A percentile compares a stretch with the other conserved stretches of the same genome.
Evolutionary conservation across 2,888 invertebrate species (phyloP).

Genomic region (Autographa pulchrina): DNA sequence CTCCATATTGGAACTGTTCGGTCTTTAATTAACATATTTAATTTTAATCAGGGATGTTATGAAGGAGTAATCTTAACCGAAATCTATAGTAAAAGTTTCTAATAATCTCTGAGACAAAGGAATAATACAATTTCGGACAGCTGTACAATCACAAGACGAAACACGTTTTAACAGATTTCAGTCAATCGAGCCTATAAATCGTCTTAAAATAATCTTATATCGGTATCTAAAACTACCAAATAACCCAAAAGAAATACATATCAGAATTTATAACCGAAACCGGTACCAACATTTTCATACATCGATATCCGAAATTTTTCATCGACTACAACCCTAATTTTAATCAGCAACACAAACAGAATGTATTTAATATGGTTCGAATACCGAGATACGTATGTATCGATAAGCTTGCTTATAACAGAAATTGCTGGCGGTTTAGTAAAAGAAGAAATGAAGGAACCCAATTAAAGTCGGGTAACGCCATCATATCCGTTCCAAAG

Average conservation of each 20-base stretch:
- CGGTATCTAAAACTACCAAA: too few species aligned
- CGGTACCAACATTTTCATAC: too few species aligned
- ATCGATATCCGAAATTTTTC: neutral
- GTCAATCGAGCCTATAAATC: too few species aligned
- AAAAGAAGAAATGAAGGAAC: slow-evolving; percentile 79
- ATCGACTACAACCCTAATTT: slow-evolving; percentile 1
- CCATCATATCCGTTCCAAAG: slow-evolving; percentile 79
- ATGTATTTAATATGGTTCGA: slow-evolving; percentile 31
- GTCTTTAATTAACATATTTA: slow-evolving; percentile 1
- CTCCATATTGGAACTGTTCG: neutral
- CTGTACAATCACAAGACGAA: too few species aligned
- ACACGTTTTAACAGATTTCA: too few species aligned
- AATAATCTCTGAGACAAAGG: neutral
- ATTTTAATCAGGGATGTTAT: slow-evolving; percentile 4
- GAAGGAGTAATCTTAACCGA: neutral
- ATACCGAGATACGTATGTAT: slow-evolving; percentile 48
- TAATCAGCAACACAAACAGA: slow-evolving; percentile 23
- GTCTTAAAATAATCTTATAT: too few species aligned
- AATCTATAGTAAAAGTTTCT: neutral
- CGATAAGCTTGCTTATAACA: slow-evolving; percentile 57
- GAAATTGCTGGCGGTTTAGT: slow-evolving; percentile 61
- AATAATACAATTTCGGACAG: too few species aligned
- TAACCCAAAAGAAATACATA: too few species aligned
- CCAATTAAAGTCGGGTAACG: slow-evolving; percentile 81
- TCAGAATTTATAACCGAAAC: too few species aligned